Base-by-base conservation (phyloP, 2,888 invertebrate genomes). In the Aspidiotus rigidus region DNA sequence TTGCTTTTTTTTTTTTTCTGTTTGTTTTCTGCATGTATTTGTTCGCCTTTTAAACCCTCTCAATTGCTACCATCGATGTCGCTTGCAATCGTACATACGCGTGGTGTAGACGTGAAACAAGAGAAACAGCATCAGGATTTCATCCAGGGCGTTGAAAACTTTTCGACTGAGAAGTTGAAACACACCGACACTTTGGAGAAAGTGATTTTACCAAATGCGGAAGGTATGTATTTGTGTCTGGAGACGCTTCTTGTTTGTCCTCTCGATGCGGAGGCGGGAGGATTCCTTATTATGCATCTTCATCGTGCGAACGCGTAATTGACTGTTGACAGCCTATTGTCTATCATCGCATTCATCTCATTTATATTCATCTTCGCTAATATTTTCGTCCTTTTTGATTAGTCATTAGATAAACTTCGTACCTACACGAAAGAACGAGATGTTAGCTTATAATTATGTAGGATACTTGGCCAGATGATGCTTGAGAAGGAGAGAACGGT, bases 131-230 rank as follows among this genome's bases (percentile, higher is more conserved):
- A 72, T 64, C 85, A 85, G 70, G 90, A 91, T 79, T 83, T 94
- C 73, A 94, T 93, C 80, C 89, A 87, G 77, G 93, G 93, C 81
- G 84, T 97, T 75, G 91, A 93, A 80, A 88, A 87, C 67, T 97
- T 97, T 83, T 89, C 93, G 79, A 85, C 89, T 72, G 86, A 87
- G 77, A 88, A 89, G 77, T 83, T 97, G 79, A 90, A 90, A 78
- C 91, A 91, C 77, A 90, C 92, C 11, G 88, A 88, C 75, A 94
- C 93, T 71, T 86, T 89, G 74, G 95, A 95, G 79, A 97, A 96
- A 79, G 89, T 91, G 71, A 85, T 93, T 72, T 83, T 97, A 75
- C 96, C 96, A 70, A 90, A 94, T 59, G 93, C 93, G 74, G 89
- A 93, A 88, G 94, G 95, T 95, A 80, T 73, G 72, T n/a, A 28